Conservation (phyloP, 2,113 vertebrate species). For the Naja naja region DNA sequence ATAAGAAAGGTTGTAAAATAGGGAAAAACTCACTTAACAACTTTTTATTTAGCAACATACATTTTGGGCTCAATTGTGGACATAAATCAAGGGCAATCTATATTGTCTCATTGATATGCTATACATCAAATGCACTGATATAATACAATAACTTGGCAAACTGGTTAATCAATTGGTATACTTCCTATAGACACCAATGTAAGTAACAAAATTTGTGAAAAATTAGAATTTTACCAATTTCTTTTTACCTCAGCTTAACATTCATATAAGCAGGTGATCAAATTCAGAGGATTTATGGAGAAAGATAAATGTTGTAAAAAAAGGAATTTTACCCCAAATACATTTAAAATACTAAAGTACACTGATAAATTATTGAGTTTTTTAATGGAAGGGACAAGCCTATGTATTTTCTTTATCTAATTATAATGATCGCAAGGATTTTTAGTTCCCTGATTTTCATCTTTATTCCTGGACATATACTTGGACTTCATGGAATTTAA, state of each 20-base stretch:
- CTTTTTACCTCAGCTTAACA: background rate
- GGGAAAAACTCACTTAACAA: background rate
- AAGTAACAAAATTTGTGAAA: background rate
- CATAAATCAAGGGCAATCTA: too few relatives aligned
- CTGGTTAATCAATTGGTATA: background rate
- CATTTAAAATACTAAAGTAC: background rate
- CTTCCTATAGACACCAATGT: background rate
- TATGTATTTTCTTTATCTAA: background rate
- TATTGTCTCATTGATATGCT: background rate
- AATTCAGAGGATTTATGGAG: background rate
- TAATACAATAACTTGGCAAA: background rate
- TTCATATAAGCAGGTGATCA: background rate
- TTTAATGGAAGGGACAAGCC: background rate
- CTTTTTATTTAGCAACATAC: background rate
- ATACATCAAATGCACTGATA: background rate
- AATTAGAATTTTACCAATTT: background rate
- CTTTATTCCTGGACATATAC: background rate
- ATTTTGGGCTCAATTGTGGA: too few relatives aligned
- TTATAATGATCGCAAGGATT: background rate
- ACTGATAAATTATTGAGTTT: background rate
- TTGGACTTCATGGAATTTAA: background rate
- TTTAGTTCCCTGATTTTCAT: background rate
- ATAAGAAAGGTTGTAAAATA: background rate
- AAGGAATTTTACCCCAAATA: background rate
- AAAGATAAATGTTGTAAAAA: background rate